Conservation (phyloP, 1,140 invertebrate species). For the Eueides isabella region DNA sequence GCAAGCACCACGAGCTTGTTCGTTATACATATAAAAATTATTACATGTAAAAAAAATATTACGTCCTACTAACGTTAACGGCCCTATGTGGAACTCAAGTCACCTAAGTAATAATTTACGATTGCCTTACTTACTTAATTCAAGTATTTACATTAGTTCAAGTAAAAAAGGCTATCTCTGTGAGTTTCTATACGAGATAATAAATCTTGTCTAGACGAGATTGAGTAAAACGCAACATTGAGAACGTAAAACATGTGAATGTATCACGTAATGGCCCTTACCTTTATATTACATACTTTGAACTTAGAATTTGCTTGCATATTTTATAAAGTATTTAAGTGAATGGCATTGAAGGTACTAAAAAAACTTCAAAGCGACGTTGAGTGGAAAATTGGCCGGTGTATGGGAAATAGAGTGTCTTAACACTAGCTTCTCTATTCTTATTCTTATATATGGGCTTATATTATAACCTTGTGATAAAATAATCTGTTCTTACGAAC, state of each 20-base stretch:
- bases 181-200: constrained; percentile 2
- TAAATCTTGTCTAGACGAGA: constrained; percentile 26
- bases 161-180: background rate
- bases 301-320: background rate
- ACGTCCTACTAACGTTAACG: no score
- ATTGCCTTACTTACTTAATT: background rate
- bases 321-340: background rate
- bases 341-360: no score
- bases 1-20: no score
- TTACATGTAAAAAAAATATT: no score
- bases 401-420: no score
- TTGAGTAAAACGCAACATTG: background rate
- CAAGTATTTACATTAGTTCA: background rate
- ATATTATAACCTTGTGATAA: no score
- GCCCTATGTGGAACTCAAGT: background rate
- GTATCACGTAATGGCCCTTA: background rate
- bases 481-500: no score
- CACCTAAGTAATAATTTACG: background rate
- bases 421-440: no score
- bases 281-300: constrained; percentile 3
- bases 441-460: no score
- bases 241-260: background rate
- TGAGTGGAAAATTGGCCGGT: no score
- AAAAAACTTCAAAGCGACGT: no score
- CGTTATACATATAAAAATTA: no score